Conservation (phyloP, 2,797 vertebrate species). For the Acanthiza pusilla region DNA sequence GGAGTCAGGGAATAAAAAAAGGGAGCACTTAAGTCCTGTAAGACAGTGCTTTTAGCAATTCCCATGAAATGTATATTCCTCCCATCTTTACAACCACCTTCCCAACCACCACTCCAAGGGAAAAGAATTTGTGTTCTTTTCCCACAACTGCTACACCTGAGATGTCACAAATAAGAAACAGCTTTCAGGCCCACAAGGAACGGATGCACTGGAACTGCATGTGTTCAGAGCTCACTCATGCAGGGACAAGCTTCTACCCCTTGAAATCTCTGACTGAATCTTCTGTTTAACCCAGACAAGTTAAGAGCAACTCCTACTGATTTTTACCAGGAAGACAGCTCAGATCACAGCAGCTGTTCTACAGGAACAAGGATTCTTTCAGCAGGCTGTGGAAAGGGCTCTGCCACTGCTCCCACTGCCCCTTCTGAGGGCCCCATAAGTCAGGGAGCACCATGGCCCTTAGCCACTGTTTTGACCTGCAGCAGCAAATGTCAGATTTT, state of each 20-base stretch:
- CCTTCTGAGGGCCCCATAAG: neutral
- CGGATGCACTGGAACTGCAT: rapidly evolving
- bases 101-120: neutral
- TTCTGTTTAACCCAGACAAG: neutral
- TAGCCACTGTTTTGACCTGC: neutral
- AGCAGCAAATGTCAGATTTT: neutral
- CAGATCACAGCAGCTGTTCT: neutral
- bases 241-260: neutral
- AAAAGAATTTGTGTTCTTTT: neutral
- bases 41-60: neutral
- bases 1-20: neutral
- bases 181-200: neutral
- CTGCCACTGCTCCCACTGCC: neutral
- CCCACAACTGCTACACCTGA: neutral
- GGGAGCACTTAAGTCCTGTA: neutral
- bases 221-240: neutral
- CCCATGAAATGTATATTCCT: neutral
- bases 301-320: neutral
- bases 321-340: neutral
- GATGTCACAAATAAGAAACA: neutral
- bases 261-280: neutral
- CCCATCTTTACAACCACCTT: neutral
- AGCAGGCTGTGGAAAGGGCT: neutral
- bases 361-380: neutral
- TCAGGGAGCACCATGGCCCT: rapidly evolving